These are phyloP conservation scores for Neuroscelio doddi DNA, from an alignment of 2,888 invertebrate genomes.

Conservation along the genomic window DNA sequence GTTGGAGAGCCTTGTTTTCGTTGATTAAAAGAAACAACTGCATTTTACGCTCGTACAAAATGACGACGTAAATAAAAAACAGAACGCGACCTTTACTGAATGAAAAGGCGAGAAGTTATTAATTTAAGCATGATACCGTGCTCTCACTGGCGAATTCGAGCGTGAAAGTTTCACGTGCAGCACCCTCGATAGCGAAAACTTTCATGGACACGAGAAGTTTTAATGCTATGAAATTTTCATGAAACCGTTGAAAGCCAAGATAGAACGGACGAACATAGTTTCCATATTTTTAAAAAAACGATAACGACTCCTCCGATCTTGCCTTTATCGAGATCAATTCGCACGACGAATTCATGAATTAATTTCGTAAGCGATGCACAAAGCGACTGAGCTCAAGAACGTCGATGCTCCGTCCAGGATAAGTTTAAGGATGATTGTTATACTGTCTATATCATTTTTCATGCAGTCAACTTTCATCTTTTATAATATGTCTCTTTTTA, in stretches of 20 bases:
- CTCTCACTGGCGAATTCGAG: constrained; percentile 31
- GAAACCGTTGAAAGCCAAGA: constrained; percentile 39
- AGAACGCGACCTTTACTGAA: constrained; percentile 3
- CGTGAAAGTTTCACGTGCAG: constrained; percentile 40
- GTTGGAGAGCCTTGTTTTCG: too few relatives aligned
- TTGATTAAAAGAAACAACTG: too few relatives aligned
- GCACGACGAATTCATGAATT: constrained; percentile 32
- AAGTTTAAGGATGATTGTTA: constrained; percentile 6
- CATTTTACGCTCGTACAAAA: too few relatives aligned
- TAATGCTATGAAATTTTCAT: constrained; percentile 47
- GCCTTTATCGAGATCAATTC: constrained; percentile 36
- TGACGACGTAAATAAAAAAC: too few relatives aligned
- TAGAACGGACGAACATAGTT: constrained; percentile 31
- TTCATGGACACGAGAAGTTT: constrained; percentile 40
- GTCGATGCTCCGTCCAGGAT: neutral
- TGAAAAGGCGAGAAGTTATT: constrained; percentile 33
- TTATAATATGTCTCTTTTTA: too few relatives aligned
- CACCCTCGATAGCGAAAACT: constrained; percentile 29
- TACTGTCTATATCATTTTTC: neutral
- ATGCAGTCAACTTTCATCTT: too few relatives aligned
- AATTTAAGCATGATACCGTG: constrained; percentile 35
- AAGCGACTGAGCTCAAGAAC: neutral
- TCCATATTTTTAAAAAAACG: constrained; percentile 36
- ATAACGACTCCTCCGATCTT: constrained; percentile 9
- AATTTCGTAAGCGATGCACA: constrained; percentile 18